phyloP scores from a whole-genome alignment of 2,888 invertebrate species.

The Platyscelio sp. region DNA sequence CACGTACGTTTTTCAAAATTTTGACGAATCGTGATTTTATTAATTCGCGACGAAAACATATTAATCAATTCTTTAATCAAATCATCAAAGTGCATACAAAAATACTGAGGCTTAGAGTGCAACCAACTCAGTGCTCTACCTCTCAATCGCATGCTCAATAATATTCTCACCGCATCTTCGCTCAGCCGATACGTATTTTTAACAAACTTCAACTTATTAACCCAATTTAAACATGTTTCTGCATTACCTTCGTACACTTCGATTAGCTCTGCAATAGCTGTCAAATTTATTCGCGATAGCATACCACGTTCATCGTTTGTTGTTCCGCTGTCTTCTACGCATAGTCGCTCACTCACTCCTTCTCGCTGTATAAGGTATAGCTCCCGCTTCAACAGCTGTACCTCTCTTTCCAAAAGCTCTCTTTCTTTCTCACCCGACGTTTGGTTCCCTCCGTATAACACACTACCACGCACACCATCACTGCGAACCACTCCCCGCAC shows the following conservation, averaged over 20 bases:
- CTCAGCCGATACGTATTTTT: not conserved
- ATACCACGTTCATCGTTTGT: not conserved
- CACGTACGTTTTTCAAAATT: too few species aligned
- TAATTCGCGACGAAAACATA: not conserved
- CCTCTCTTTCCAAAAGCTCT: not conserved
- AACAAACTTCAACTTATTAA: not conserved
- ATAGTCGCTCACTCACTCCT: not conserved
- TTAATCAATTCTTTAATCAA: not conserved
- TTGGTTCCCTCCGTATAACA: not conserved
- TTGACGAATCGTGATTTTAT: not conserved
- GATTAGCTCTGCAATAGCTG: not conserved
- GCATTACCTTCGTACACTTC: not conserved
- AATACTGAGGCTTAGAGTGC: not conserved
- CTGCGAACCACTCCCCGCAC: not conserved
- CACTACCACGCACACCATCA: not conserved
- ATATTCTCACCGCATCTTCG: not conserved
- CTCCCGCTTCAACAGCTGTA: slow-evolving; percentile 3
- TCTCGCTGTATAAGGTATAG: not conserved
- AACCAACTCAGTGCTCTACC: slow-evolving; percentile 1
- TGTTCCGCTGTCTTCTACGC: not conserved
- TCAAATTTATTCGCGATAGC: not conserved
- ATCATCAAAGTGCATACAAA: not conserved
- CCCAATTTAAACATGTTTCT: not conserved
- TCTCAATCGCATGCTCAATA: slow-evolving; percentile 11
- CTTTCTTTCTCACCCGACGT: not conserved